Percentiles rank a stretch among this genome's conserved stretches.
Evolutionary conservation across 2,113 vertebrate genomes (phyloP).

Genomic region (Numenius arquata): DNA sequence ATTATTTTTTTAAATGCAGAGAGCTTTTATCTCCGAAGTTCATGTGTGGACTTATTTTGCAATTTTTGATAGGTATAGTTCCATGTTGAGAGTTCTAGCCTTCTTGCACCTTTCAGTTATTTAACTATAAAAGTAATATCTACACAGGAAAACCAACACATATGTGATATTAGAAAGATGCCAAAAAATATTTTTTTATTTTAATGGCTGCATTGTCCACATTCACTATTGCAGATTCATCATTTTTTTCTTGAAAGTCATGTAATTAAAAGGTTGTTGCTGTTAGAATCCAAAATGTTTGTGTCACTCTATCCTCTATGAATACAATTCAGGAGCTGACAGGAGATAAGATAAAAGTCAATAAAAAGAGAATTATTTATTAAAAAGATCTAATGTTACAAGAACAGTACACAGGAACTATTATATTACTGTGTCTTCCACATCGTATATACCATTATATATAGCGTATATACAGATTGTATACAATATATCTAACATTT

Average conservation of each 20-base stretch:
- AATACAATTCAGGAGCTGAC: conserved; percentile 53
- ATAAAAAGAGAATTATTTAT: conserved; percentile 85
- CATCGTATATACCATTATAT: conserved; percentile 75
- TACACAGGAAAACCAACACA: not conserved
- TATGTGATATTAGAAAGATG: not conserved
- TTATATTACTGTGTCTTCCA: conserved; percentile 79
- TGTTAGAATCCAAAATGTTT: not conserved
- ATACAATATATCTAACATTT: conserved; percentile 75
- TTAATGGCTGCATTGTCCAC: not conserved
- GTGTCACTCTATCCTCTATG: not conserved
- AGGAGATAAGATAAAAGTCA: conserved; percentile 80
- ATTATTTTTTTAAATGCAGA: not conserved
- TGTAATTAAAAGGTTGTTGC: not conserved
- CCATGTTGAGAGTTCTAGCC: not conserved
- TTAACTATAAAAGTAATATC: not conserved
- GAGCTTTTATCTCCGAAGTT: not conserved
- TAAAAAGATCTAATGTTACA: conserved; percentile 85
- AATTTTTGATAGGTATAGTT: not conserved
- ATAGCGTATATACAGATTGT: conserved; percentile 80
- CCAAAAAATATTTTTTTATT: not conserved
- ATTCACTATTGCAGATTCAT: not conserved
- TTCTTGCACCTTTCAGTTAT: not conserved
- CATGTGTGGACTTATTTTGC: not conserved
- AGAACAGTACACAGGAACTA: conserved; percentile 82
- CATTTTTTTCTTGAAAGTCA: not conserved